Evolutionary conservation across 2,113 vertebrate species (phyloP).

Genomic region (Pardalotus punctatus): DNA sequence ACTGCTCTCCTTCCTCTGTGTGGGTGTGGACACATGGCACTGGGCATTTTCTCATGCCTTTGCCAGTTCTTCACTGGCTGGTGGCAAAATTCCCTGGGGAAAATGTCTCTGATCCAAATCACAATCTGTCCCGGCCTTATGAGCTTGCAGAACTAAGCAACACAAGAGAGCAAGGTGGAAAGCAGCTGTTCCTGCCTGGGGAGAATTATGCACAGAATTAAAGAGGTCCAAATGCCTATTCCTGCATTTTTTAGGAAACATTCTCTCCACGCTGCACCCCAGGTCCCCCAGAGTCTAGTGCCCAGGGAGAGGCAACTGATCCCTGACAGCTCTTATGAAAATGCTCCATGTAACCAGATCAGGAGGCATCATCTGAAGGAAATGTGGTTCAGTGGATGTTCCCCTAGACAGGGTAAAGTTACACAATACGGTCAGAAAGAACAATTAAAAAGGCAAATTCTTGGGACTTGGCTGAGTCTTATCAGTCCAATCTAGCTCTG

Average conservation of each 20-base stretch:
- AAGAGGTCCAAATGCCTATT: background rate
- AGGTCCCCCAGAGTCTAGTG: background rate
- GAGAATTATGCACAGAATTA: background rate
- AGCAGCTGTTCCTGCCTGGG: background rate
- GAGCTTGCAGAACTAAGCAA: background rate
- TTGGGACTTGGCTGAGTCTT: background rate
- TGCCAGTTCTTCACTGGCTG: background rate
- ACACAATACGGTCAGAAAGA: background rate
- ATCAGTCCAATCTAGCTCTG: background rate
- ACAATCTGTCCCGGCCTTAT: background rate
- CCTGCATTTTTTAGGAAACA: background rate
- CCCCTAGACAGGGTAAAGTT: background rate
- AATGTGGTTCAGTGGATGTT: background rate
- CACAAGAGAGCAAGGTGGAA: fast-evolving
- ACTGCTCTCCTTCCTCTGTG: background rate
- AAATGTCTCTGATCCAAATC: background rate
- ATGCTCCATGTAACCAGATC: background rate
- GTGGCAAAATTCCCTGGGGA: background rate
- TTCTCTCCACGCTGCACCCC: fast-evolving
- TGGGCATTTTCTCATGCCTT: background rate
- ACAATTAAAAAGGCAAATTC: background rate
- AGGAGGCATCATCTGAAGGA: background rate
- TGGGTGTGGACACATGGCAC: background rate
- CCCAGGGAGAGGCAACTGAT: background rate
- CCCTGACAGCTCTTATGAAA: background rate